A percentile compares a stretch with the other conserved stretches of the same genome.
Evolutionary conservation across 2,797 vertebrate species (phyloP).

Genomic region (Peromyscus attwateri): DNA sequence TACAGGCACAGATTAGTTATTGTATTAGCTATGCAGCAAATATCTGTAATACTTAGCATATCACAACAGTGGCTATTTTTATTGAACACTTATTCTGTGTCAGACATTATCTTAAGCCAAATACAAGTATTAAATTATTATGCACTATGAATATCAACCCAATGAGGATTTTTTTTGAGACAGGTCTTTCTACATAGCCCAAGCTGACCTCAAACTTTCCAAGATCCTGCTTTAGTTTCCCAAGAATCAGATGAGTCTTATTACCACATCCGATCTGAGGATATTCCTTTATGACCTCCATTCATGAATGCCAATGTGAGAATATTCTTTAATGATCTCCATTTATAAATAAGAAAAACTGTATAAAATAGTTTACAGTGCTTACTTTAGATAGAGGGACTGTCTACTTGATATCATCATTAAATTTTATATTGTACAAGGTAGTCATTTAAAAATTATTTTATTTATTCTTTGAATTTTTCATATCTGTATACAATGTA

Average conservation of each 20-base stretch:
- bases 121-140: not conserved
- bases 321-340: not conserved
- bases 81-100: not conserved
- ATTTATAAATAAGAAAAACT: conserved; percentile 1
- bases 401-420: not conserved
- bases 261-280: no score
- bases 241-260: no score
- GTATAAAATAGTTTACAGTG: not conserved
- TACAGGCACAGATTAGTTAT: not conserved
- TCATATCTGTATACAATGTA: not conserved
- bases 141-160: not conserved
- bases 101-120: conserved; percentile 41
- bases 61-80: not conserved
- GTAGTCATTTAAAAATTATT: not conserved
- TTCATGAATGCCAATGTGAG: not conserved
- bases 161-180: not conserved
- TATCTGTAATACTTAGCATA: conserved; percentile 39
- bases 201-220: not conserved
- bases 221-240: not conserved
- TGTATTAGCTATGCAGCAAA: not conserved
- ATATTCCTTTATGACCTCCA: not conserved
- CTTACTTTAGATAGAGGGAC: not conserved
- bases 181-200: not conserved
- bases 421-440: not conserved
- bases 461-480: not conserved